Evolutionary conservation across 1,140 invertebrate species (phyloP).

Genomic region (Drosophila nikananu): DNA sequence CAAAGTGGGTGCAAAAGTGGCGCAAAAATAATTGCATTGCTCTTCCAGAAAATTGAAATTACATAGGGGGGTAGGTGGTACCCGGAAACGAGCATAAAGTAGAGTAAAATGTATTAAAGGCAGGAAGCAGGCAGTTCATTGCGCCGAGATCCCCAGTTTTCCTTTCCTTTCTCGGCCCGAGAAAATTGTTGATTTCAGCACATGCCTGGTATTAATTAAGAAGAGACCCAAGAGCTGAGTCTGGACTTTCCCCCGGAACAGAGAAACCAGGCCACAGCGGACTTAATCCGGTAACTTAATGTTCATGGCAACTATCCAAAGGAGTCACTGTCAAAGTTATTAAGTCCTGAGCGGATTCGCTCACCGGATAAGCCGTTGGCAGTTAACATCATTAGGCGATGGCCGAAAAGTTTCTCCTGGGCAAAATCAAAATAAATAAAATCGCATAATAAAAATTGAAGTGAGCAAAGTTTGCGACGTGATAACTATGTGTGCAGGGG

Average conservation of each 20-base stretch:
- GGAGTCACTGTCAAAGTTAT: constrained; percentile 51
- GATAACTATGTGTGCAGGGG: constrained; percentile 65
- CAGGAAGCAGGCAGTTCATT: constrained; percentile 46
- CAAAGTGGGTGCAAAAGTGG: constrained; percentile 66
- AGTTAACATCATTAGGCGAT: constrained; percentile 76
- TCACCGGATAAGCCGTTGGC: constrained; percentile 66
- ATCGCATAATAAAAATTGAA: constrained; percentile 83
- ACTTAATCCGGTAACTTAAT: constrained; percentile 30
- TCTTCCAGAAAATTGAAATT: constrained; percentile 57
- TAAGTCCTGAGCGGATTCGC: constrained; percentile 67
- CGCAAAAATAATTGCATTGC: constrained; percentile 76
- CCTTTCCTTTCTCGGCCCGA: constrained; percentile 5
- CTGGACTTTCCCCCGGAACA: neutral
- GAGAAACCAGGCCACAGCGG: constrained; percentile 22
- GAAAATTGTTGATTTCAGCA: constrained; percentile 56
- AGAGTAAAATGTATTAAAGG: constrained; percentile 40
- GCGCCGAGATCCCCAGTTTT: neutral
- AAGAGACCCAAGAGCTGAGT: constrained; percentile 19
- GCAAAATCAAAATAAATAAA: constrained; percentile 79
- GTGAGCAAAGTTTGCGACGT: constrained; percentile 74
- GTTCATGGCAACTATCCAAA: constrained; percentile 38
- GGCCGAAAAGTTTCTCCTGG: constrained; percentile 63
- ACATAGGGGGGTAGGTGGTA: constrained; percentile 19
- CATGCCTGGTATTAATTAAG: constrained; percentile 73
- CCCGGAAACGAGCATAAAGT: neutral